phyloP scores from a whole-genome alignment of 1,140 invertebrate species.

The Pemphigus obesinymphae region DNA sequence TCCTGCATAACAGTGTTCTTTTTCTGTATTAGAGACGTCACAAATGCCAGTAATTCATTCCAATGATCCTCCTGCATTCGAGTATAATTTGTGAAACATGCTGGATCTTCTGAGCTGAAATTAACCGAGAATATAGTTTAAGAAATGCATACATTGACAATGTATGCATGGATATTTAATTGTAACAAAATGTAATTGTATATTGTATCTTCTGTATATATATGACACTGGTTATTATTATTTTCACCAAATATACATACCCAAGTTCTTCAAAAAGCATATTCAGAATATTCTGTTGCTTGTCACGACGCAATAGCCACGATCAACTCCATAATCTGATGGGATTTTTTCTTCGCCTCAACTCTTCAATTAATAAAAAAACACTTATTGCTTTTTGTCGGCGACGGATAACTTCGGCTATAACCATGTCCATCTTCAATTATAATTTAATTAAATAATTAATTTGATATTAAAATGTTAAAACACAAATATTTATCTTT shows the following conservation, averaged over 20 bases:
- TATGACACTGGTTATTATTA: neutral
- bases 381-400: neutral
- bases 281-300: neutral
- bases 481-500: no score
- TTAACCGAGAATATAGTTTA: no score
- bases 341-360: neutral
- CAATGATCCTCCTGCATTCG: slow-evolving; percentile 46
- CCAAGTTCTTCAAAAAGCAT: slow-evolving; percentile 1
- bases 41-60: slow-evolving; percentile 44
- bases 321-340: neutral
- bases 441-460: no score
- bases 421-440: no score
- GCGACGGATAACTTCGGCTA: no score
- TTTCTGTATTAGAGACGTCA: slow-evolving; percentile 43
- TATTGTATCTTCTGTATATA: no score
- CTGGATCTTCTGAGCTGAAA: neutral
- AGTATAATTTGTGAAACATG: slow-evolving; percentile 41
- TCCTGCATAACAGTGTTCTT: slow-evolving; percentile 46
- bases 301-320: neutral
- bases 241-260: neutral
- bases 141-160: no score
- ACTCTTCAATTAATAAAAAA: neutral
- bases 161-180: no score
- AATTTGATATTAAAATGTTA: no score
- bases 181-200: no score